phyloP scores from a whole-genome alignment of 2,888 invertebrate species.

The Chesias legatella region DNA sequence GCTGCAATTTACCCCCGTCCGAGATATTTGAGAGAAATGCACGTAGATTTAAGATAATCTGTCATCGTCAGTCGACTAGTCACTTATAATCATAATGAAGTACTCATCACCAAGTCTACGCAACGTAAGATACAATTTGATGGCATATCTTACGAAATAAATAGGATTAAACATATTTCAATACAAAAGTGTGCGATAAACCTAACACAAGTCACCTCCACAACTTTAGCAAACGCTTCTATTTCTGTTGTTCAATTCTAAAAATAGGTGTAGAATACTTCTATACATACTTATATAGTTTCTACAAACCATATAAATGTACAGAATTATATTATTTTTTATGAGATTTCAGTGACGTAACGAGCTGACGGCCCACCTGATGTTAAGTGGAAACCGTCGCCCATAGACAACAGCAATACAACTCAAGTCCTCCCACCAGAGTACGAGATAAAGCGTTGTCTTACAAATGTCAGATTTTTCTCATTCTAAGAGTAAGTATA shows the following conservation, averaged over 20 bases:
- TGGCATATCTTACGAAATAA: conserved; percentile 21
- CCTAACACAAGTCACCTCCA: conserved; percentile 4
- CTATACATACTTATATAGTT: too few species aligned
- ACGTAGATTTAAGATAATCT: conserved; percentile 27
- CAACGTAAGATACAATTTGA: conserved; percentile 8
- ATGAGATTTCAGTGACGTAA: too few species aligned
- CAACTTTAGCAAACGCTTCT: conserved; percentile 12
- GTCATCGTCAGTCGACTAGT: conserved; percentile 30
- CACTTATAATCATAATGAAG: conserved; percentile 20
- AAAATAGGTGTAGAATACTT: too few species aligned
- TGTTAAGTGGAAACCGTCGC: too few species aligned
- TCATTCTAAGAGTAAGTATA: too few species aligned
- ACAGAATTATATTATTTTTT: too few species aligned
- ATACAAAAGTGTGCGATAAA: conserved; percentile 14
- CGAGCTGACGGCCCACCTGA: too few species aligned
- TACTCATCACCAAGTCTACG: conserved; percentile 9
- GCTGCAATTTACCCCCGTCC: conserved; percentile 12
- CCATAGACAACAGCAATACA: too few species aligned
- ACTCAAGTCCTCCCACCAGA: too few species aligned
- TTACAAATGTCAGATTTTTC: too few species aligned
- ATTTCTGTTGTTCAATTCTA: conserved; percentile 15
- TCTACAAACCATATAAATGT: neutral
- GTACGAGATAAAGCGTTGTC: too few species aligned
- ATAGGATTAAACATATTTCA: conserved; percentile 15
- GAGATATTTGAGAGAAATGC: conserved; percentile 10